These are phyloP conservation scores for Trichonephila clavata DNA, from an alignment of 1,140 invertebrate species.

Conservation along the genomic window DNA sequence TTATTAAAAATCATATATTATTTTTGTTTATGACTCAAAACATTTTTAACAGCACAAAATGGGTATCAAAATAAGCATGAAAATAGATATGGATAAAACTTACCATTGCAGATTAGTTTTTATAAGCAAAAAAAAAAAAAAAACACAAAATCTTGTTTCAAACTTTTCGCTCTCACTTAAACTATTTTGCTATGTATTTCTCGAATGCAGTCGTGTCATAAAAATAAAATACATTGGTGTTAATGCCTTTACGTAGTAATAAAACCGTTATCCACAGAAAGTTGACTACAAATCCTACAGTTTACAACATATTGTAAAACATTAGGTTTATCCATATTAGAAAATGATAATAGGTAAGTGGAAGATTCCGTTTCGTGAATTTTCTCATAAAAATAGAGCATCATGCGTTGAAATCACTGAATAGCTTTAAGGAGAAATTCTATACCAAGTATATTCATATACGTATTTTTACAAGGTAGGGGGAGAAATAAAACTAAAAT, in stretches of 20 bases:
- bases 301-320: constrained; percentile 28
- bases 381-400: neutral
- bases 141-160: neutral
- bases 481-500: neutral
- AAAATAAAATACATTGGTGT: neutral
- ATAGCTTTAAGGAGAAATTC: neutral
- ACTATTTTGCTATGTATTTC: neutral
- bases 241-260: neutral
- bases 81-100: too few species aligned
- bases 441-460: neutral
- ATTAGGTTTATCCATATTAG: constrained; percentile 26
- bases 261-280: constrained; percentile 11
- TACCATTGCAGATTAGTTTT: neutral
- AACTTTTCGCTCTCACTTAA: neutral
- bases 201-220: neutral
- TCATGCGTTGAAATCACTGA: neutral
- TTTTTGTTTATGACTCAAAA: too few species aligned
- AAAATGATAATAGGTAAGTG: neutral
- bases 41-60: too few species aligned
- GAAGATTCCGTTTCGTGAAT: neutral
- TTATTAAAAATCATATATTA: too few species aligned
- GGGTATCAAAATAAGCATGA: too few species aligned
- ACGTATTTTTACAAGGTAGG: neutral
- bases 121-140: neutral
- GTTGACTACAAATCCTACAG: neutral